These are phyloP conservation scores for Buphagus erythrorhynchus DNA, from an alignment of 2,797 vertebrate species.

Conservation along the genomic window DNA sequence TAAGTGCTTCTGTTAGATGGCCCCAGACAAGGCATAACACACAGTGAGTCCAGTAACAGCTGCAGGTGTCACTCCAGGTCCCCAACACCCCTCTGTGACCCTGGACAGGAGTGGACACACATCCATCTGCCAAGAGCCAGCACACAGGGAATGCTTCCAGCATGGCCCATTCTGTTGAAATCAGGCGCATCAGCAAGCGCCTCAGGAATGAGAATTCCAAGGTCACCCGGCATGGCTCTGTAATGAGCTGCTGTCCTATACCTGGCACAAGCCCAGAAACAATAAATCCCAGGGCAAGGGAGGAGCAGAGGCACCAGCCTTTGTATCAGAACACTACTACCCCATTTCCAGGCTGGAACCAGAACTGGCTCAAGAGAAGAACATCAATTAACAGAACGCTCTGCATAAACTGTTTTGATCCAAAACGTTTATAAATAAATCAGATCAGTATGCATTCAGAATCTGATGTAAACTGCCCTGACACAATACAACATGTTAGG, in stretches of 20 bases:
- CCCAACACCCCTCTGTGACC: neutral
- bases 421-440: neutral
- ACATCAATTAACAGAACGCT: neutral
- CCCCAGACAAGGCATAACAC: neutral
- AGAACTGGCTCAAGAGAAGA: neutral
- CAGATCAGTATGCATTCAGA: neutral
- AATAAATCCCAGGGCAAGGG: neutral
- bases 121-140: neutral
- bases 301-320: neutral
- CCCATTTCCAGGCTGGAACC: neutral
- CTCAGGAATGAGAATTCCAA: neutral
- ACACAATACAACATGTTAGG: fast-evolving
- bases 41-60: fast-evolving
- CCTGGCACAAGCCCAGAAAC: neutral
- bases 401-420: neutral
- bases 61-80: neutral
- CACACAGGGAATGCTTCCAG: neutral
- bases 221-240: neutral
- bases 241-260: neutral
- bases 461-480: neutral
- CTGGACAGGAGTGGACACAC: neutral
- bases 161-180: neutral
- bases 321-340: neutral
- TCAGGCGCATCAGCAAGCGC: neutral
- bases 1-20: neutral